phyloP scores from a whole-genome alignment of 2,888 invertebrate genomes.

The Chirona hameri region DNA sequence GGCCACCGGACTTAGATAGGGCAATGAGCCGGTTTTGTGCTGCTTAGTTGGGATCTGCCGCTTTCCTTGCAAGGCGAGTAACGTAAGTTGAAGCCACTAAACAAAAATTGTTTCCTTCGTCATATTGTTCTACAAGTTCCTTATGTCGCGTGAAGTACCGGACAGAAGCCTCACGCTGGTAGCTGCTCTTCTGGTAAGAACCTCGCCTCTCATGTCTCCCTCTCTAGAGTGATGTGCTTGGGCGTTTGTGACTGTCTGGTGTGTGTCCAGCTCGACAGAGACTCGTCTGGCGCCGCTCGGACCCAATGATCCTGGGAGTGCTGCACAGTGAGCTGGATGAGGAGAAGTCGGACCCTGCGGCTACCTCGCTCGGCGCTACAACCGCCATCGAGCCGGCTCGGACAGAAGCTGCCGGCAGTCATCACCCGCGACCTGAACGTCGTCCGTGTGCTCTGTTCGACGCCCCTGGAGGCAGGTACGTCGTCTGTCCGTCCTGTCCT shows the following conservation, averaged over 20 bases:
- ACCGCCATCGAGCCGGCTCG: slow-evolving; percentile 67
- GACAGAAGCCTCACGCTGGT: too few species aligned
- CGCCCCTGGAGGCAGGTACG: slow-evolving; percentile 42
- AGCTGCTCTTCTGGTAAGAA: too few species aligned
- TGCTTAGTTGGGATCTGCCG: too few species aligned
- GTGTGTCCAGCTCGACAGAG: slow-evolving; percentile 68
- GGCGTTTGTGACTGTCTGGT: slow-evolving; percentile 58
- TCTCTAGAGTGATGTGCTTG: neutral
- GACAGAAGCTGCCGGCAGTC: slow-evolving; percentile 52
- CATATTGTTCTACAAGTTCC: too few species aligned
- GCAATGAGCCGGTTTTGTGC: too few species aligned
- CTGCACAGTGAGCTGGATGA: slow-evolving; percentile 37
- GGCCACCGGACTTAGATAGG: too few species aligned
- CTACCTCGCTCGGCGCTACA: slow-evolving; percentile 64
- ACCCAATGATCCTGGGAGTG: slow-evolving; percentile 27
- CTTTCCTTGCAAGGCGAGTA: too few species aligned
- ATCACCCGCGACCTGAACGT: slow-evolving; percentile 64
- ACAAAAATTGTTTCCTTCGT: too few species aligned
- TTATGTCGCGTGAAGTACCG: too few species aligned
- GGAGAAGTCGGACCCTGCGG: slow-evolving; percentile 45
- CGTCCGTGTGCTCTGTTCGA: slow-evolving; percentile 52
- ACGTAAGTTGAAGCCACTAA: too few species aligned
- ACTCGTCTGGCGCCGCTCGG: slow-evolving; percentile 45
- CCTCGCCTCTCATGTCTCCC: too few species aligned
- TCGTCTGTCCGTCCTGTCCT: too few species aligned